These are phyloP conservation scores for Microcaecilia unicolor DNA, from an alignment of 2,797 vertebrate species.

Conservation along the genomic window DNA sequence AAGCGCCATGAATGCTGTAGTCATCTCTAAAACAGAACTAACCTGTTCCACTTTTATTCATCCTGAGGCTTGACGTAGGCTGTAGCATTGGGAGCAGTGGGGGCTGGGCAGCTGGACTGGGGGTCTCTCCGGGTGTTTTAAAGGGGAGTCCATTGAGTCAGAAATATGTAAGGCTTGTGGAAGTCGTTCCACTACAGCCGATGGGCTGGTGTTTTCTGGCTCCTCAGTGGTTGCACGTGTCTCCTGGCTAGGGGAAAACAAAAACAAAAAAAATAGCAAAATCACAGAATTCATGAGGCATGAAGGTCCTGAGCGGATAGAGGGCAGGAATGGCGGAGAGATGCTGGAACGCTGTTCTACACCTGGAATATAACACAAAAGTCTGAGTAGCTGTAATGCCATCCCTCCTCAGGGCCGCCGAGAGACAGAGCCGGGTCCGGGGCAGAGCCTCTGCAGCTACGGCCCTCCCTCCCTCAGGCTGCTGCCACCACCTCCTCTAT, in stretches of 20 bases:
- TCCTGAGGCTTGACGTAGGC: conserved; percentile 50
- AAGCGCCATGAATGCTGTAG: too few species aligned
- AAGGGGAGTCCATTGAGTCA: conserved; percentile 45
- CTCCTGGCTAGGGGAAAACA: too few species aligned
- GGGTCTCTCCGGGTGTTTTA: conserved; percentile 42
- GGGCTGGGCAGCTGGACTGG: conserved; percentile 52
- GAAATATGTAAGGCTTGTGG: conserved; percentile 56
- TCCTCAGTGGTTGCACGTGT: conserved; percentile 35
- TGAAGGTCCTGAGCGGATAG: conserved; percentile 15
- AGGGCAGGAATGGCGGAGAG: not conserved
- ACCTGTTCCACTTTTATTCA: conserved; percentile 51
- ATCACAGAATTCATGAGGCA: conserved; percentile 10
- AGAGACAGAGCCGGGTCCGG: too few species aligned
- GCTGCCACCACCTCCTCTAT: too few species aligned
- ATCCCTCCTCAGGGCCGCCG: too few species aligned
- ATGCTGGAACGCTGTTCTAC: too few species aligned
- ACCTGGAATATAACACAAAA: too few species aligned
- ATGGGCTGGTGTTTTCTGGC: conserved; percentile 28
- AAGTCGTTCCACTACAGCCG: conserved; percentile 36
- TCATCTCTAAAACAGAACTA: too few species aligned
- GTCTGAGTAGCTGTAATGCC: too few species aligned
- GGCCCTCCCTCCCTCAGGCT: too few species aligned
- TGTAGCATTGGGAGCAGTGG: conserved; percentile 47
- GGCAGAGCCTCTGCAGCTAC: too few species aligned
- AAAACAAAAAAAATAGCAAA: conserved; percentile 30